Percentiles rank a stretch among this genome's conserved stretches.
phyloP scores from a whole-genome alignment of 92 coral and sea anemone species.

The Epizoanthus ramosus region DNA sequence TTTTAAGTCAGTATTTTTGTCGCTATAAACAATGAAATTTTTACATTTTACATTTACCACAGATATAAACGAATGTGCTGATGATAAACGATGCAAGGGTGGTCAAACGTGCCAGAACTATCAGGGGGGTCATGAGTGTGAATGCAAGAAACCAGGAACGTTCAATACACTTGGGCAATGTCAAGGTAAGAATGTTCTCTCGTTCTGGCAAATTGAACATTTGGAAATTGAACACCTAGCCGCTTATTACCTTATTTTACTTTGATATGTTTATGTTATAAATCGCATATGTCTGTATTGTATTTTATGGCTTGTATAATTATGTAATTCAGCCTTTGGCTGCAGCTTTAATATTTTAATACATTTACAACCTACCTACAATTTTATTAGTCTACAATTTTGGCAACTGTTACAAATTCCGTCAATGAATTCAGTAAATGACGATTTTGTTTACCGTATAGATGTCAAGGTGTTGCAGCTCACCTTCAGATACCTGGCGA shows the following conservation, averaged over 20 bases:
- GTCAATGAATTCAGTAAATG: background rate
- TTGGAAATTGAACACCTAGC: background rate
- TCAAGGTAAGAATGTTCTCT: background rate
- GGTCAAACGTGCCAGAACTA: slow-evolving; percentile 78
- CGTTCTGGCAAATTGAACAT: background rate
- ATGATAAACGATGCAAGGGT: slow-evolving; percentile 41
- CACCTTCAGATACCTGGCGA: background rate
- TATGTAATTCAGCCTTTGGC: background rate
- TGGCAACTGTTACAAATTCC: background rate
- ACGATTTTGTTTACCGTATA: background rate
- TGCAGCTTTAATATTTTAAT: background rate
- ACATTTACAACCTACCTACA: background rate
- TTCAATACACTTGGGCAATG: background rate
- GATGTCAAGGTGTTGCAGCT: slow-evolving; percentile 1
- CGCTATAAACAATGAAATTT: too few species aligned
- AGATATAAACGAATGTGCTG: slow-evolving; percentile 72
- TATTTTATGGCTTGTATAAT: too few species aligned
- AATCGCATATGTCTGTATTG: too few species aligned
- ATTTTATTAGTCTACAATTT: too few species aligned
- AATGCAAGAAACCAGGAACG: slow-evolving; percentile 66
- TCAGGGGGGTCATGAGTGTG: slow-evolving; percentile 77
- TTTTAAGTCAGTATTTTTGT: background rate
- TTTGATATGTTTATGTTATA: background rate
- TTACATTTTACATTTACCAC: background rate
- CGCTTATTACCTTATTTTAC: background rate